Percentiles rank a stretch among this genome's conserved stretches.
Evolutionary conservation across 2,888 invertebrate genomes (phyloP).

Genomic region (Euclidia mi): DNA sequence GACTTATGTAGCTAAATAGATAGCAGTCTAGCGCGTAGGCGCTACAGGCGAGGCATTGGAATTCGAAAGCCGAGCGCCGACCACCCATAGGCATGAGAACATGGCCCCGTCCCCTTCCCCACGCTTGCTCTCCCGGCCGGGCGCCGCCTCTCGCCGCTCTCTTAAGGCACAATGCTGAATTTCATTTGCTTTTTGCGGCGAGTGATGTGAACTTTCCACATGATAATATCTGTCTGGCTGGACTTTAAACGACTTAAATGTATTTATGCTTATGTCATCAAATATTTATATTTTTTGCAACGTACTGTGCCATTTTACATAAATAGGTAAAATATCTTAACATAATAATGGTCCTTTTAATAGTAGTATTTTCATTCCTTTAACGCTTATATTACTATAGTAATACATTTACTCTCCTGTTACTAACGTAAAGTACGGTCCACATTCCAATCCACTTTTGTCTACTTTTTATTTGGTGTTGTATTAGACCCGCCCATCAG

Average conservation of each 20-base stretch:
- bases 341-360: not conserved
- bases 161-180: conserved; percentile 85
- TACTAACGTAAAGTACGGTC: conserved; percentile 66
- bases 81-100: conserved; percentile 90
- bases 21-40: conserved; percentile 83
- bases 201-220: conserved; percentile 65
- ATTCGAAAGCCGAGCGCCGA: conserved; percentile 89
- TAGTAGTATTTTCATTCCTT: not conserved
- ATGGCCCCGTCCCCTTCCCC: conserved; percentile 86
- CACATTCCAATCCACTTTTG: conserved; percentile 81
- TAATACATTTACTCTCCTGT: conserved; percentile 10
- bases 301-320: no score
- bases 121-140: conserved; percentile 79
- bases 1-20: conserved; percentile 65
- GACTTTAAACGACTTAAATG: conserved; percentile 33
- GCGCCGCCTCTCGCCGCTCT: conserved; percentile 87
- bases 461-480: conserved; percentile 82
- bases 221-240: conserved; percentile 53
- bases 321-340: no score
- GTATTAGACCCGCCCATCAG: conserved; percentile 85
- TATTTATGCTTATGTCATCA: conserved; percentile 10
- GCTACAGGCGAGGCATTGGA: conserved; percentile 88
- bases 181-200: conserved; percentile 83
- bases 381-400: conserved; percentile 5
- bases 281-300: conserved; percentile 5